Evolutionary conservation across 2,888 invertebrate species (phyloP), one percentile per base, ranked within the genome.

Genomic region (Latheticus oryzae): DNA sequence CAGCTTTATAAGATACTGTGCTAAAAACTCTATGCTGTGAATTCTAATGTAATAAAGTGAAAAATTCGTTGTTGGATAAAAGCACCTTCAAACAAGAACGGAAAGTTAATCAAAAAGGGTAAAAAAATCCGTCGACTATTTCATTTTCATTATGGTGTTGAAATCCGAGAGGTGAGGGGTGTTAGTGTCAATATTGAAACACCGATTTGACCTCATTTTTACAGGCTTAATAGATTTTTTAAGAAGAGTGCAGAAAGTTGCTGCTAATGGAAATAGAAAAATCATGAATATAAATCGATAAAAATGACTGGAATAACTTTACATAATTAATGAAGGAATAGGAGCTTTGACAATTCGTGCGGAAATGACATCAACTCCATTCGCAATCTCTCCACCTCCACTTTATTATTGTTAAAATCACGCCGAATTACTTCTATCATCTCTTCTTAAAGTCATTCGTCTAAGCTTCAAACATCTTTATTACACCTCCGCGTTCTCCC

Each of bases 331-430:
- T n/a, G n/a, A n/a, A n/a, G n/a, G n/a, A n/a, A n/a, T n/a, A n/a
- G n/a, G n/a, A n/a, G n/a, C n/a, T n/a, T n/a, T n/a, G n/a, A n/a
- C n/a, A n/a, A n/a, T n/a, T n/a, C n/a, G n/a, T n/a, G n/a, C 28
- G 28, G 28, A 28, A 28, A 28, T 9, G 28, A 28, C 28, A 28
- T 28, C 12, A 28, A 28, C 28, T 2, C 12, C 28, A 12, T 28
- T 28, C 28, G 28, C 28, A 28, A 3, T 28, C 23, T 7, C 19
- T 38, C 12, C 17, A 38, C n/a, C n/a, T n/a, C n/a, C n/a, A n/a
- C n/a, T n/a, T 38, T 38, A 38, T 38, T 40, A 26, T 40, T 40
- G 21, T 40, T 40, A 40, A 40, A 40, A 40, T 40, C 40, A 23
- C 40, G 40, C 24, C 21, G 40, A 21, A 40, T 40, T 40, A 40